Evolutionary conservation across 2,888 invertebrate species (phyloP).

Genomic region (Sympetrum striolatum): DNA sequence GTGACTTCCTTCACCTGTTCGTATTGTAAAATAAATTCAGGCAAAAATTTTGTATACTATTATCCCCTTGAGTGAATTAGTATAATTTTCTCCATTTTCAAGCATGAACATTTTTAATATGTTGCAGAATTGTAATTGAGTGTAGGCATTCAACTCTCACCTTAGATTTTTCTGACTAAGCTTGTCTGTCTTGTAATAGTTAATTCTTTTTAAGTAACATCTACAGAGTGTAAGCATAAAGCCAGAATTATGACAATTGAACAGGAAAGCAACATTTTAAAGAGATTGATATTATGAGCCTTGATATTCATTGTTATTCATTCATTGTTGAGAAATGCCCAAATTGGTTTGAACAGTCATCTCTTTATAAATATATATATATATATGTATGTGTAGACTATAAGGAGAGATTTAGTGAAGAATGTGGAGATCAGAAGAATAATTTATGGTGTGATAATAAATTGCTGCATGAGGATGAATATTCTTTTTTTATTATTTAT

Average conservation of each 20-base stretch:
- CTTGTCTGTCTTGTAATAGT: background rate
- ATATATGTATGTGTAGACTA: background rate
- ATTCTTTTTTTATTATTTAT: conserved; percentile 30
- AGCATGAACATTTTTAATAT: conserved; percentile 2
- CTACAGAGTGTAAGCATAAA: background rate
- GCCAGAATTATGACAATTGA: background rate
- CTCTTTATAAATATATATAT: conserved; percentile 1
- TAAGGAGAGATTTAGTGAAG: background rate
- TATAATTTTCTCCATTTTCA: conserved; percentile 1
- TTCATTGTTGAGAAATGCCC: conserved; percentile 44
- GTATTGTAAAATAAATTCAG: background rate
- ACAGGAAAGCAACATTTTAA: background rate
- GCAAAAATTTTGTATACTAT: conserved; percentile 20
- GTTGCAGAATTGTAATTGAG: conserved; percentile 12
- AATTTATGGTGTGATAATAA: conserved; percentile 39
- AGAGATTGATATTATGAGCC: conserved; percentile 41
- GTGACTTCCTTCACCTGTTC: conserved; percentile 36
- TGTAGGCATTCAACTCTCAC: conserved; percentile 2
- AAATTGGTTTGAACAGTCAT: conserved; percentile 18
- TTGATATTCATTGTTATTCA: conserved; percentile 45
- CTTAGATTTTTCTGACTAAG: conserved; percentile 15
- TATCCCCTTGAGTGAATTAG: background rate
- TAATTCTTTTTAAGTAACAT: background rate
- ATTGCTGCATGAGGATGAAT: conserved; percentile 23
- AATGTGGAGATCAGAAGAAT: conserved; percentile 8